Conservation (phyloP, 2,888 invertebrate genomes). For the Phytoseiulus persimilis region DNA sequence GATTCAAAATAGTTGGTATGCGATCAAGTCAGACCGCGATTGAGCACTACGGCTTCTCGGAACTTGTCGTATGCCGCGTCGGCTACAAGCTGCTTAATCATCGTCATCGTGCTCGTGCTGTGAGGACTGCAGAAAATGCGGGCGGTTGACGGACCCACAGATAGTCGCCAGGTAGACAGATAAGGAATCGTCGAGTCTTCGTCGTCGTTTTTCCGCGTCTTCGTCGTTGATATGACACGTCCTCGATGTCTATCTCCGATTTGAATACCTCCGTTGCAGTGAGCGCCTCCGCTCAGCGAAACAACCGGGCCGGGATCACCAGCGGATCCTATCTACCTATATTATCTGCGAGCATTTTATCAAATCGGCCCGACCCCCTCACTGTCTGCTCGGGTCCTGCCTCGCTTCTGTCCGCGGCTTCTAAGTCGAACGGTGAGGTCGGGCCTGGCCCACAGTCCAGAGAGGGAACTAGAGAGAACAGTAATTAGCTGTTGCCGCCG, state of each 20-base stretch:
- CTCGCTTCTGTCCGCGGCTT: neutral
- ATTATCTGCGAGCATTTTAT: neutral
- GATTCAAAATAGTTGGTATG: neutral
- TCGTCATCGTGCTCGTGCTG: neutral
- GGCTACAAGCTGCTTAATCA: conserved; percentile 5
- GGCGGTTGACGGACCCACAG: neutral
- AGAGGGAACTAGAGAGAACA: neutral
- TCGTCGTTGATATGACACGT: neutral
- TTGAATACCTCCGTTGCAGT: neutral
- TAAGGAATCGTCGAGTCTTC: neutral
- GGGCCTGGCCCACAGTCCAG: neutral
- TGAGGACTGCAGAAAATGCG: neutral
- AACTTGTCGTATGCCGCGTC: neutral
- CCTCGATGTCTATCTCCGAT: neutral
- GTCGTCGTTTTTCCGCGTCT: neutral
- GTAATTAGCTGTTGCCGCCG: neutral
- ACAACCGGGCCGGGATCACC: neutral
- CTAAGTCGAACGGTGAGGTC: neutral
- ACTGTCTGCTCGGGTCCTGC: neutral
- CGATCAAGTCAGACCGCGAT: neutral
- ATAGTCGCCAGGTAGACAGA: neutral
- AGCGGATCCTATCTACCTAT: neutral
- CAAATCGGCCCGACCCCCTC: neutral
- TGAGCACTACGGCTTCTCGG: neutral
- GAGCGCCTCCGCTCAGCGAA: neutral